Evolutionary conservation across 2,888 invertebrate species (phyloP).

Genomic region (Archaeoteleia sp.): DNA sequence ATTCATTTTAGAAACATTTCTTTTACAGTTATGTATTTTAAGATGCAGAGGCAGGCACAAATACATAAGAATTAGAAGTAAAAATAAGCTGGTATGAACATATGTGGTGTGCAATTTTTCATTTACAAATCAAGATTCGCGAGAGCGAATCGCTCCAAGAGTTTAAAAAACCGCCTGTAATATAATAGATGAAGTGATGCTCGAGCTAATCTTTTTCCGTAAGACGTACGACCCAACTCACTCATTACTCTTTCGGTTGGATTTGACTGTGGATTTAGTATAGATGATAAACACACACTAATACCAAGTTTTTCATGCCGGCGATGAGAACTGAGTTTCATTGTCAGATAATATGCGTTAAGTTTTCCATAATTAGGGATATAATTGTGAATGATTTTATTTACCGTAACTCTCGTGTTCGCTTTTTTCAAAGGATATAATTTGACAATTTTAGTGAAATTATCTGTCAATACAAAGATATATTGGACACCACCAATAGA

Average conservation of each 20-base stretch:
- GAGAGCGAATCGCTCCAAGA: no score
- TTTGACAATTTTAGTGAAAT: conserved; percentile 22
- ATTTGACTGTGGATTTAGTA: conserved; percentile 56
- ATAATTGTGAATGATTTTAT: conserved; percentile 15
- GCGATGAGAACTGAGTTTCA: conserved; percentile 52
- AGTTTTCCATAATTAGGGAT: conserved; percentile 19
- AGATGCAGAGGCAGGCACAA: no score
- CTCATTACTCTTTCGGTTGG: conserved; percentile 55
- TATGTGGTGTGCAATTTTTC: no score
- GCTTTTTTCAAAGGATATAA: conserved; percentile 54
- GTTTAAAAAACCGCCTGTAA: no score
- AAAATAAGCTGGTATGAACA: no score
- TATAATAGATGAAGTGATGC: no score
- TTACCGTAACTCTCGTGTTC: conserved; percentile 36
- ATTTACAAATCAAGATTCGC: no score
- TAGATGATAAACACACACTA: conserved; percentile 5
- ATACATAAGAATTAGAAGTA: no score
- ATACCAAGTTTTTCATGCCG: conserved; percentile 39
- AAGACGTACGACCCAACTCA: conserved; percentile 51
- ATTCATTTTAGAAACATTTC: no score
- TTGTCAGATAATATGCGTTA: conserved; percentile 47
- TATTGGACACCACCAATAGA: conserved; percentile 19
- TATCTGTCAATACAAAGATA: conserved; percentile 19
- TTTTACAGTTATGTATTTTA: no score
- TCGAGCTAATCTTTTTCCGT: no score